Evolutionary conservation across 2,113 vertebrate species (phyloP).

Genomic region (Lipotes vexillifer): DNA sequence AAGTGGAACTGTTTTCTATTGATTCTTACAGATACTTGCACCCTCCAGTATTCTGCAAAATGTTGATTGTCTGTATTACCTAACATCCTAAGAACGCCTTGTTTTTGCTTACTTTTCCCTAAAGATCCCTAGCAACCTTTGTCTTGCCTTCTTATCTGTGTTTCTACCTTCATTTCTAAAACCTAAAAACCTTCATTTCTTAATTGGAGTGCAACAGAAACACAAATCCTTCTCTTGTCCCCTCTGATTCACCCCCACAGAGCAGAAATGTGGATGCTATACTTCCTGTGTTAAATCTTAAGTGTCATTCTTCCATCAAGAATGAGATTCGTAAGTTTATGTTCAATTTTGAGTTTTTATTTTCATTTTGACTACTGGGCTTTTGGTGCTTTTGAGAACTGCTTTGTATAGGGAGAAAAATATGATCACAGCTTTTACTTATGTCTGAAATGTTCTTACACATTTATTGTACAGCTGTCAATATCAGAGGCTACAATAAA

Average conservation of each 20-base stretch:
- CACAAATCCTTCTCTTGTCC: background rate
- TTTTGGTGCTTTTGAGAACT: conserved; percentile 19
- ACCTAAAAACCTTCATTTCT: background rate
- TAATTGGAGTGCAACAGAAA: background rate
- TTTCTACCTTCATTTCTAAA: background rate
- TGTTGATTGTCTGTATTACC: background rate
- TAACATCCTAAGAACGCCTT: background rate
- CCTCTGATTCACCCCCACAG: background rate
- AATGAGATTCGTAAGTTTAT: background rate
- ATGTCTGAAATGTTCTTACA: conserved; percentile 32
- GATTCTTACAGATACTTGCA: background rate
- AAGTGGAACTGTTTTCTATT: background rate
- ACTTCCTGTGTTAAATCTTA: background rate
- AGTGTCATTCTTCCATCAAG: background rate
- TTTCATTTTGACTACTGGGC: background rate
- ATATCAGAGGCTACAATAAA: conserved; percentile 31
- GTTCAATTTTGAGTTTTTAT: conserved; percentile 33
- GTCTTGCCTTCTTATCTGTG: background rate
- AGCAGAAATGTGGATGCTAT: background rate
- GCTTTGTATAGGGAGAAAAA: background rate
- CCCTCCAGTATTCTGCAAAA: background rate
- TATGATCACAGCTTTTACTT: conserved; percentile 47
- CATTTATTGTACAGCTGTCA: conserved; percentile 11
- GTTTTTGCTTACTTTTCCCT: background rate
- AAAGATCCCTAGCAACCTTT: background rate